Conservation (phyloP, 2,888 invertebrate species). For the Acleris laterana region DNA sequence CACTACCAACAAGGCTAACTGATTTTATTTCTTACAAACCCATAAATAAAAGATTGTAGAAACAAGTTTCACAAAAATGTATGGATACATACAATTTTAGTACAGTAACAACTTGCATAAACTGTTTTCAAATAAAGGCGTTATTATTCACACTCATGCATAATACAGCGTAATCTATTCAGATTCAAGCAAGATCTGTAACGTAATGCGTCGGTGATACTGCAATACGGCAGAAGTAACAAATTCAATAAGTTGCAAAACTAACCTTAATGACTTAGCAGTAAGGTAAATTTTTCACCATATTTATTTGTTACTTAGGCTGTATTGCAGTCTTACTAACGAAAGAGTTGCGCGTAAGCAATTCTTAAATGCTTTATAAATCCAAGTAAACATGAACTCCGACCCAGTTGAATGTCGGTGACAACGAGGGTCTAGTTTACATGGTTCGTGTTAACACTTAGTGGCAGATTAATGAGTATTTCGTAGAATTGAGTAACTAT, state of each 20-base stretch:
- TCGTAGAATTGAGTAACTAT: background rate
- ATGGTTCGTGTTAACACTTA: background rate
- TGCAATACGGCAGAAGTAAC: too few relatives aligned
- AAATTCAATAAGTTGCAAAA: too few relatives aligned
- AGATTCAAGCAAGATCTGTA: background rate
- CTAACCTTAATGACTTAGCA: too few relatives aligned
- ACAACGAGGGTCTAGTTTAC: background rate
- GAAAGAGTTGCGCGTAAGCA: background rate
- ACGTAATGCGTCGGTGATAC: background rate
- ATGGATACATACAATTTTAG: background rate
- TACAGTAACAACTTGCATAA: background rate
- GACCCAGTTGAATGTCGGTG: too few relatives aligned
- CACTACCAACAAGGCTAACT: too few relatives aligned
- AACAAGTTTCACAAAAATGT: too few relatives aligned
- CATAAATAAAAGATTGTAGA: too few relatives aligned
- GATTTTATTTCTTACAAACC: too few relatives aligned
- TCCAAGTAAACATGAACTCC: background rate
- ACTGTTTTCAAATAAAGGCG: background rate
- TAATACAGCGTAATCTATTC: conserved; percentile 1
- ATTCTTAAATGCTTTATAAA: background rate
- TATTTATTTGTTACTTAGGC: too few relatives aligned
- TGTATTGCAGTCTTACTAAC: too few relatives aligned
- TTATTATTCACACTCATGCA: conserved; percentile 1
- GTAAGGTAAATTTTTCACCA: too few relatives aligned
- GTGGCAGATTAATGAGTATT: background rate